Evolutionary conservation across 2,797 vertebrate species (phyloP).

Genomic region (Alca torda): DNA sequence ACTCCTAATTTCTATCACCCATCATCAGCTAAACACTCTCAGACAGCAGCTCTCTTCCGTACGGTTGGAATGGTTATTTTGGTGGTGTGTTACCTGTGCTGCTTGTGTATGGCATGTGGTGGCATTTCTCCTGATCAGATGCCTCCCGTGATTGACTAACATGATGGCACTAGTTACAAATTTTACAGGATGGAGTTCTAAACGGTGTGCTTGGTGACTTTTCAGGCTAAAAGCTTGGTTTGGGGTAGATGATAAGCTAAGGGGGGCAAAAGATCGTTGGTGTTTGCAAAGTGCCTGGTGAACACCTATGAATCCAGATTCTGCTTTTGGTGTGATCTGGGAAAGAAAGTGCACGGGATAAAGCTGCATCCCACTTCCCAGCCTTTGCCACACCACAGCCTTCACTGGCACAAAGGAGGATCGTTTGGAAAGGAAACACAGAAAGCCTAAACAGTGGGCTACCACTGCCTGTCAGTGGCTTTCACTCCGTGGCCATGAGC

Average conservation of each 20-base stretch:
- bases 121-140: neutral
- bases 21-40: accelerated
- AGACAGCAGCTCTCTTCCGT: neutral
- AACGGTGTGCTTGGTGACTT: neutral
- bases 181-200: neutral
- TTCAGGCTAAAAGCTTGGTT: neutral
- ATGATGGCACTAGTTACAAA: neutral
- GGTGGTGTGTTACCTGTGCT: neutral
- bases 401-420: neutral
- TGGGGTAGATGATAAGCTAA: neutral
- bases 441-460: accelerated
- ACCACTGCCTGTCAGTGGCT: accelerated
- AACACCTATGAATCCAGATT: neutral
- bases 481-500: neutral
- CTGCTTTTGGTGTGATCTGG: neutral
- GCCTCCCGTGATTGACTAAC: neutral
- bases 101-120: neutral
- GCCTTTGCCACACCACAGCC: neutral
- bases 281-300: neutral
- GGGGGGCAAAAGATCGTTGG: neutral
- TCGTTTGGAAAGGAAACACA: neutral
- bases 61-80: no score
- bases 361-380: neutral
- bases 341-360: neutral
- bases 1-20: neutral